These are phyloP conservation scores for Tauraco hartlaubi DNA, from an alignment of 2,797 vertebrate genomes.

Conservation along the genomic window DNA sequence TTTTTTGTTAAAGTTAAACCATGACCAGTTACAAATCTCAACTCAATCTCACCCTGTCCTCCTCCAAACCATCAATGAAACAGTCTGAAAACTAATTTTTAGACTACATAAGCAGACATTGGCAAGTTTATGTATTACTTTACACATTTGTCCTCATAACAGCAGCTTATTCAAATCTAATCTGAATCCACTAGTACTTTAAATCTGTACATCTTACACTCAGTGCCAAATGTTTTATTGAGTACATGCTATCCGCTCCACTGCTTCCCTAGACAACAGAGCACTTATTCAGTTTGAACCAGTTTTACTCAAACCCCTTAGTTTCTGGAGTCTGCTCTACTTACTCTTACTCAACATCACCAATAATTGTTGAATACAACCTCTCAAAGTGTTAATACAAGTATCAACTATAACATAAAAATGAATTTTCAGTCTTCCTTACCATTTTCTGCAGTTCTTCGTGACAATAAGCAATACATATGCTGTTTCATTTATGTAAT, in stretches of 20 bases:
- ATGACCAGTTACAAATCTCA: background rate
- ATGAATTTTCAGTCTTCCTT: background rate
- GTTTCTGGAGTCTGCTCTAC: background rate
- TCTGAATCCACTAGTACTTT: background rate
- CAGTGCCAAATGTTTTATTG: background rate
- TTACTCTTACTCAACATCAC: background rate
- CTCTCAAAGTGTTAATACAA: background rate
- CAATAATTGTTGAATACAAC: background rate
- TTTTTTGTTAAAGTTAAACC: background rate
- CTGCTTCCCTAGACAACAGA: background rate
- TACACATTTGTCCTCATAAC: background rate
- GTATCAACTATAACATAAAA: background rate
- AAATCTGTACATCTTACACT: background rate
- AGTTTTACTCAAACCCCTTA: background rate
- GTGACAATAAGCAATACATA: background rate
- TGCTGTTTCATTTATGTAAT: accelerated
- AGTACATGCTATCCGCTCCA: background rate
- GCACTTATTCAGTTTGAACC: background rate
- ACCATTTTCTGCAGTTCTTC: background rate
- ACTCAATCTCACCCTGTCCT: background rate
- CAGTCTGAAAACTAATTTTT: background rate
- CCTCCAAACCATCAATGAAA: background rate
- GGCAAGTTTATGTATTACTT: background rate
- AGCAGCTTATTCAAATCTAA: background rate
- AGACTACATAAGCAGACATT: background rate